Evolutionary conservation across 92 coral and sea anemone genomes (phyloP), one percentile per base, ranked within the genome.

Genomic region (Virgularia gustaviana): DNA sequence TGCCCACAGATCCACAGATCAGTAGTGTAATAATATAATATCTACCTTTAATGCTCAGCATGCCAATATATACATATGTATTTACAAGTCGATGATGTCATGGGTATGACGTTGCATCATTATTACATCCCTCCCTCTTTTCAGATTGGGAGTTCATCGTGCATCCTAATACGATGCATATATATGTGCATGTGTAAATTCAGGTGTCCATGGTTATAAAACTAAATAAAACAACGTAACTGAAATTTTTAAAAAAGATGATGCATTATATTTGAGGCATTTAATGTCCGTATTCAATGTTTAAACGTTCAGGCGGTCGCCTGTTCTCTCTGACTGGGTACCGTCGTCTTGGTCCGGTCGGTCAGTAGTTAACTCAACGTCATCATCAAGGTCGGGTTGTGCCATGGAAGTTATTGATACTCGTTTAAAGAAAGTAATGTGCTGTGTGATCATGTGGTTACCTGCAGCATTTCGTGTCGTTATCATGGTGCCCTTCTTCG

Each of bases 81-180:
- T n/a, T n/a, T n/a, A n/a, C n/a, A n/a, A n/a, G n/a, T n/a, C n/a
- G n/a, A n/a, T n/a, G n/a, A n/a, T n/a, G n/a, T n/a, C n/a, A n/a
- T n/a, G n/a, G n/a, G n/a, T n/a, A n/a, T n/a, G n/a, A n/a, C n/a
- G n/a, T 27, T 6, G 6, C 57, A 49, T n/a, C 57, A 49, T 49
- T 27, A 49, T 49, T 49, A 49, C 57, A 49, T 49, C 57, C 57
- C 57, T 49, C 57, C 57, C 57, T 49, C 23, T 9, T 49, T 49
- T 49, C n/a, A 16, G 57, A 49, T n/a, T 4, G n/a, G 57, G 57
- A 49, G 57, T 49, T 49, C 57, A n/a, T n/a, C 8, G 3, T 4
- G 16, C 57, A n/a, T n/a, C n/a, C n/a, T n/a, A n/a, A n/a, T n/a
- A n/a, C n/a, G n/a, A n/a, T n/a, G n/a, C n/a, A n/a, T n/a, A n/a